Base-by-base conservation (phyloP, 1,140 invertebrate species). In the Aphis gossypii region DNA sequence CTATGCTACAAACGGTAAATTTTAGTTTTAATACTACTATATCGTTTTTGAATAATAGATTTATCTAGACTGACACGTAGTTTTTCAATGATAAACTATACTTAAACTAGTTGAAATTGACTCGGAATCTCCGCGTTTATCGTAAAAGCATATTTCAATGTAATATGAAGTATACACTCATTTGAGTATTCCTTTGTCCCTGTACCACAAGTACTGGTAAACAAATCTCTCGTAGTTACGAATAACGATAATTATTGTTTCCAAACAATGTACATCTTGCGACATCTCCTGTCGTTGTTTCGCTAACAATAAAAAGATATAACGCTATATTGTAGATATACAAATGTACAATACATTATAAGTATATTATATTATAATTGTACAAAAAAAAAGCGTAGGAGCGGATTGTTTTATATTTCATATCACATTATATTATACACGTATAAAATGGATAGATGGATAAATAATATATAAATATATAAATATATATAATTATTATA, bases 191-290 rank as follows among this genome's bases (percentile, higher is more conserved):
- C 60, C 25, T 30, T 68, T 68, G 60, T 68, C 25, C 30, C 30
- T 14, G n/a, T n/a, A 18, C 30, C 60, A 68, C 30, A 9, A 68
- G 30, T 68, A 30, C 25, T 68, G 30, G 56, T 60, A 60, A 30
- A 76, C 9, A 76, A 68, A 76, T n/a, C 30, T n/a, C 60, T 76
- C 5, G 4, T n/a, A n/a, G n/a, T 14, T 76, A 60, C 30, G 14
- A 76, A 76, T 76, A n/a, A 76, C 30, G 60, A 76, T 76, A 76
- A 76, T 76, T 76, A 76, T 76, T 76, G 60, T 76, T n/a, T 76
- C n/a, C 30, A 5, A 76, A 76, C 60, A 76, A 76, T 76, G 60
- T 76, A 76, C n/a, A 11, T n/a, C 14, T 76, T 2, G 60, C 30
- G 60, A 76, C 14, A 14, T n/a, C 14, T n/a, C 18, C 30, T 76